phyloP scores from a whole-genome alignment of 2,888 invertebrate species.

The Stenodera caucasica region DNA sequence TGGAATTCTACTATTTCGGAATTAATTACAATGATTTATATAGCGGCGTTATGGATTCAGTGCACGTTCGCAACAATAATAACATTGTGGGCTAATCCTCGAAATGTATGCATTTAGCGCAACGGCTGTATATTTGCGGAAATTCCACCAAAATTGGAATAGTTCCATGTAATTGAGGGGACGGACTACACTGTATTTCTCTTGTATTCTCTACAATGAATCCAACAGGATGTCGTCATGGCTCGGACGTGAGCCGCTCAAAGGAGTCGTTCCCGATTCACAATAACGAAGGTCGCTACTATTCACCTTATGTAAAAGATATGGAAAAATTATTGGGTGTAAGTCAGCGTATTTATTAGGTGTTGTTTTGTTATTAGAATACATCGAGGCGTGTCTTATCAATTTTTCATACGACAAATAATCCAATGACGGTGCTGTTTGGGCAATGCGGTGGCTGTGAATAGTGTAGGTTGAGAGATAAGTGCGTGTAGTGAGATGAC shows the following conservation, averaged over 20 bases:
- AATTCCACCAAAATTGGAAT: constrained; percentile 7
- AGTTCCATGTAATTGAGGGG: neutral
- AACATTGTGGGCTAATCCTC: constrained; percentile 38
- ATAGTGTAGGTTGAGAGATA: constrained; percentile 24
- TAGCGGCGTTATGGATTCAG: neutral
- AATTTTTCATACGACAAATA: neutral
- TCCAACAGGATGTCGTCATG: neutral
- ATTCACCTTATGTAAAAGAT: neutral
- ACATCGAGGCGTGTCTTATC: constrained; percentile 23
- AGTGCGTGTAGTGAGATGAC: constrained; percentile 23
- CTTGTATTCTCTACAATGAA: neutral
- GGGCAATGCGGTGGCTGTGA: constrained; percentile 32
- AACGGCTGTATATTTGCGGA: constrained; percentile 15
- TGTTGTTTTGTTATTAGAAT: neutral
- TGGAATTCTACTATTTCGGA: neutral
- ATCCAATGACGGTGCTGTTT: constrained; percentile 24
- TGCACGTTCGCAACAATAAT: constrained; percentile 30
- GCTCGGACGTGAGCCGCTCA: neutral
- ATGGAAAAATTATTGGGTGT: too few species aligned
- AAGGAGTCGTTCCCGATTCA: neutral
- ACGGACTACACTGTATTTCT: neutral
- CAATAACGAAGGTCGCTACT: neutral
- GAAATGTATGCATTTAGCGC: constrained; percentile 40
- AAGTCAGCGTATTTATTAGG: too few species aligned
- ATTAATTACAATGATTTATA: neutral